Evolutionary conservation across 2,797 vertebrate genomes (phyloP).

Genomic region (Spea hammondii): DNA sequence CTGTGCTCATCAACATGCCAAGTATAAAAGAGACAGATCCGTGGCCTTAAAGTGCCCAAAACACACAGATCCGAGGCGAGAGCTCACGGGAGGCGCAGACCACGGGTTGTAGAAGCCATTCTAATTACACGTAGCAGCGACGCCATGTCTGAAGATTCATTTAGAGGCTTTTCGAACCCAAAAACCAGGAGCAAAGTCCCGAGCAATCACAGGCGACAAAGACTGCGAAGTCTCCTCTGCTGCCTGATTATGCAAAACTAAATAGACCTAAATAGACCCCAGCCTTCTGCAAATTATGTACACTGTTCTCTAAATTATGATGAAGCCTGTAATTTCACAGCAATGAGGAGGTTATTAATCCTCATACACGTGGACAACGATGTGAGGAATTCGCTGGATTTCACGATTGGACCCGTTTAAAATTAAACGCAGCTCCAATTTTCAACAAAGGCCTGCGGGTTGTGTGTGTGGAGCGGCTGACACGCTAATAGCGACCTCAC

Average conservation of each 20-base stretch:
- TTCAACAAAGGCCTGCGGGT: conserved; percentile 1
- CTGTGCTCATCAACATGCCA: too few relatives aligned
- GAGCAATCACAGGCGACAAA: conserved; percentile 30
- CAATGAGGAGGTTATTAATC: conserved; percentile 50
- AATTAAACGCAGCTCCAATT: conserved; percentile 15
- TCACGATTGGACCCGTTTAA: conserved; percentile 41
- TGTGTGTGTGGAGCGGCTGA: background rate
- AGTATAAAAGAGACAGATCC: too few relatives aligned
- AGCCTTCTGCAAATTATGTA: conserved; percentile 47
- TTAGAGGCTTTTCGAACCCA: conserved; percentile 17
- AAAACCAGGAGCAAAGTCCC: conserved; percentile 1
- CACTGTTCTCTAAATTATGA: conserved; percentile 47
- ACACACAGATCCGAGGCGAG: too few relatives aligned
- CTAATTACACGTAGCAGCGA: conserved; percentile 17
- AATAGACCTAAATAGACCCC: conserved; percentile 49
- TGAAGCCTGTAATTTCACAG: conserved; percentile 50
- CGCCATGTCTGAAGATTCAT: background rate
- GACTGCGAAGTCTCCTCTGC: conserved; percentile 33
- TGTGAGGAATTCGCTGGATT: conserved; percentile 35
- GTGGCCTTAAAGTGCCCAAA: too few relatives aligned
- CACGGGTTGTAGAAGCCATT: conserved; percentile 13
- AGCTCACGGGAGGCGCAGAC: background rate
- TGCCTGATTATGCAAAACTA: conserved; percentile 49
- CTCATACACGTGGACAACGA: conserved; percentile 47
- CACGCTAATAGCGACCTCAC: background rate